Conservation (phyloP, 2,888 invertebrate genomes). For the Apantesis nais region DNA sequence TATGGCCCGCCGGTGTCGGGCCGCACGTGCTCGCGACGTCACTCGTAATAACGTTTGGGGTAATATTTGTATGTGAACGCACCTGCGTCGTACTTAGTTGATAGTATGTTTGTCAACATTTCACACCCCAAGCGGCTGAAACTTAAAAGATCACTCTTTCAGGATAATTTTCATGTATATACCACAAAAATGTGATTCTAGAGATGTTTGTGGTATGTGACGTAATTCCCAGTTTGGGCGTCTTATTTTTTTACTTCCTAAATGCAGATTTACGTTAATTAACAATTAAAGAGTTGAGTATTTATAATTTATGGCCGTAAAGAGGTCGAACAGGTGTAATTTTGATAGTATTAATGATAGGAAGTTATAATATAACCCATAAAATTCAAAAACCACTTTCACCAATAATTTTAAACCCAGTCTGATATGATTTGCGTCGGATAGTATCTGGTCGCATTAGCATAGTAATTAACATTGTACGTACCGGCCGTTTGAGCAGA, state of each 20-base stretch:
- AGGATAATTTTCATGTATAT: no score
- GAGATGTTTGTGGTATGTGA: background rate
- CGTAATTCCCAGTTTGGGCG: background rate
- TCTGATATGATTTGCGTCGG: background rate
- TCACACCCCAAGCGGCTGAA: background rate
- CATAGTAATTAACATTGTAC: background rate
- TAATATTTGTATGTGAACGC: slow-evolving; percentile 9
- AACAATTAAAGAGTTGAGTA: background rate
- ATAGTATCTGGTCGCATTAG: background rate
- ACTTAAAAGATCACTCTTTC: no score
- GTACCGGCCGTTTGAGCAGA: background rate
- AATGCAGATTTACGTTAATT: background rate
- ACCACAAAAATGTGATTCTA: no score
- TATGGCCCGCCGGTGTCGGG: slow-evolving; percentile 3
- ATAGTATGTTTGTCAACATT: background rate
- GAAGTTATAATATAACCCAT: background rate
- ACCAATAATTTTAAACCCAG: background rate
- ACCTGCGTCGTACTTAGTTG: background rate
- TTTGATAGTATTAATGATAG: background rate
- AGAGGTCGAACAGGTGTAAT: background rate
- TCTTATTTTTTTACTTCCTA: background rate
- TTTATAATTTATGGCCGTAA: background rate
- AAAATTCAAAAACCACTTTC: background rate
- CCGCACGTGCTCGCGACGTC: slow-evolving; percentile 13
- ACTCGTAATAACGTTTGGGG: slow-evolving; percentile 4